Percentiles rank a stretch among this genome's conserved stretches.
phyloP scores from a whole-genome alignment of 2,888 invertebrate genomes.

The Ctena decussata region DNA sequence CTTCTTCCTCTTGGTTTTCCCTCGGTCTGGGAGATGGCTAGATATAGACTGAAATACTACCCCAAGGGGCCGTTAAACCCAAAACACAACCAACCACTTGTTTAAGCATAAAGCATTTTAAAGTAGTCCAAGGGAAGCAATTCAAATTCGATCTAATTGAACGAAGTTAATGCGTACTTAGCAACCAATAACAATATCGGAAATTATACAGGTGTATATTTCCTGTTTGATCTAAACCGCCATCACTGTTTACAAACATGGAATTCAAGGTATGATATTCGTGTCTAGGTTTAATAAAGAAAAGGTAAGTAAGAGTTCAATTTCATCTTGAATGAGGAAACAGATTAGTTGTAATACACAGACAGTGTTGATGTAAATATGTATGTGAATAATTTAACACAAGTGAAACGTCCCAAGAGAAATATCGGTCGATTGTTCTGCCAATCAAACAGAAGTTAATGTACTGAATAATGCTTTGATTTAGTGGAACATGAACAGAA shows the following conservation, averaged over 20 bases:
- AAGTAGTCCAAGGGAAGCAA: neutral
- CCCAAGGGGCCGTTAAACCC: no score
- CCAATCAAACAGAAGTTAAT: no score
- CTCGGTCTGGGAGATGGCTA: no score
- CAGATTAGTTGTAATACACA: neutral
- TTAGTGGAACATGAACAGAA: no score
- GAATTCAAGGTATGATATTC: slow-evolving; percentile 9
- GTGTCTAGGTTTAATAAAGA: slow-evolving; percentile 55
- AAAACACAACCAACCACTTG: no score
- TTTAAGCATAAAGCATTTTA: no score
- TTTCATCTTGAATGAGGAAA: neutral
- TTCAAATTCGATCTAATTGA: neutral
- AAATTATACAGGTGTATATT: slow-evolving; percentile 22
- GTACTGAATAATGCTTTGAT: no score
- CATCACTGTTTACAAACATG: slow-evolving; percentile 49
- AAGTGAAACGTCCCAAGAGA: neutral
- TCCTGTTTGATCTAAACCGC: slow-evolving; percentile 40
- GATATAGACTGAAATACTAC: no score
- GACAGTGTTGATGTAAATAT: neutral
- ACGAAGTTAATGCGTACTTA: slow-evolving; percentile 53
- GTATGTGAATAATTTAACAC: slow-evolving; percentile 5
- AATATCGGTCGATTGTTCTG: no score
- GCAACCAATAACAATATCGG: slow-evolving; percentile 58
- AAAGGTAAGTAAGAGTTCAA: slow-evolving; percentile 41
- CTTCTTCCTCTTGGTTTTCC: no score